These are phyloP conservation scores for Silurus glanis DNA, from an alignment of 2,113 vertebrate species.

Conservation along the genomic window DNA sequence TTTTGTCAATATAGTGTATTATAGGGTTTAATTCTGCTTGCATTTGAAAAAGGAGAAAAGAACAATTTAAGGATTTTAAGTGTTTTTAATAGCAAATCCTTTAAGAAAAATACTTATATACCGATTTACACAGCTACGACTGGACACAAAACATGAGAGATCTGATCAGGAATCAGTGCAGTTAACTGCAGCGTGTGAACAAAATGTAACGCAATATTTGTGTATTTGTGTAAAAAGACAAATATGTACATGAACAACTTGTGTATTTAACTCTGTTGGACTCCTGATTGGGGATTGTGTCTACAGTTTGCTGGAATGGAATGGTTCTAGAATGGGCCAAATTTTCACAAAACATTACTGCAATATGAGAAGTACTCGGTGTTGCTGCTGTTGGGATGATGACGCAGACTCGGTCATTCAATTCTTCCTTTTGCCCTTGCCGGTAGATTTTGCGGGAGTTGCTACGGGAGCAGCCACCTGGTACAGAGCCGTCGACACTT, in stretches of 20 bases:
- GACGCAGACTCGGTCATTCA: slow-evolving; percentile 58
- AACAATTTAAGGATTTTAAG: neutral
- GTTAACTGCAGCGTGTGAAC: neutral
- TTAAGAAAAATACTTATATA: slow-evolving; percentile 42
- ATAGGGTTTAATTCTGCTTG: neutral
- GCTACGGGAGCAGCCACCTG: slow-evolving; percentile 73
- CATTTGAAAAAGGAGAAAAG: neutral
- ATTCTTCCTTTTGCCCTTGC: slow-evolving; percentile 92
- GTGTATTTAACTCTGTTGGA: neutral
- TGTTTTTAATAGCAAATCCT: slow-evolving; percentile 48
- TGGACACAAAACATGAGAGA: neutral
- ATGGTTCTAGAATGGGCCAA: neutral
- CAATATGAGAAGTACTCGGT: neutral
- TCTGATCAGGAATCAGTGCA: neutral
- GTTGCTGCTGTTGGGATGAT: neutral
- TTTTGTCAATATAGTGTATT: no score
- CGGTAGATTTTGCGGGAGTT: slow-evolving; percentile 76
- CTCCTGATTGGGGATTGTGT: neutral
- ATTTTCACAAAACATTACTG: neutral
- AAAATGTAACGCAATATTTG: neutral
- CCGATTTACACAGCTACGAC: slow-evolving; percentile 7
- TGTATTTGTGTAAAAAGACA: neutral
- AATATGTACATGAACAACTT: neutral
- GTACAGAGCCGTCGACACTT: slow-evolving; percentile 91
- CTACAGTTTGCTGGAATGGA: slow-evolving; percentile 12